Evolutionary conservation across 2,113 vertebrate genomes (phyloP).

Genomic region (Neopipo cinnamomea): DNA sequence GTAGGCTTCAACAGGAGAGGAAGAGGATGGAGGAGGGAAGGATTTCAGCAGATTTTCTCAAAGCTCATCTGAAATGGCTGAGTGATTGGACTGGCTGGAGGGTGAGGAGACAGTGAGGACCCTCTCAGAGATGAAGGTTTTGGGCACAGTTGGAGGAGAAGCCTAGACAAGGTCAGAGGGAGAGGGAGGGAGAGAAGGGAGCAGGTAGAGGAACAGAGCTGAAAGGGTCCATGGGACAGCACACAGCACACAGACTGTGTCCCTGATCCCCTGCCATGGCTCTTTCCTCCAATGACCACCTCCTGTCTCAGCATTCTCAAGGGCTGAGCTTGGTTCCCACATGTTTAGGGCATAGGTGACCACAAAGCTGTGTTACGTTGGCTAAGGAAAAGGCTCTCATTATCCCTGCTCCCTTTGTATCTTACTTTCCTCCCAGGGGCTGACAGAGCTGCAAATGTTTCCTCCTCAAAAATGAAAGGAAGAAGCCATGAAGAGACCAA

Average conservation of each 20-base stretch:
- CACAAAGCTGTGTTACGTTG: neutral
- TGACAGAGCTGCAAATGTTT: constrained; percentile 21
- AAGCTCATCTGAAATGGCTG: neutral
- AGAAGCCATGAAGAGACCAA: neutral
- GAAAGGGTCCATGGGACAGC: accelerated
- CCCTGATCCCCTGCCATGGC: neutral
- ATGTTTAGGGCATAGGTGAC: constrained; percentile 30
- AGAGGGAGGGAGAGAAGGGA: neutral
- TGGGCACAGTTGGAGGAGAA: neutral
- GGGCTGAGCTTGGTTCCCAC: neutral
- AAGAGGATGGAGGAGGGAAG: neutral
- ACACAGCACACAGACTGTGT: neutral
- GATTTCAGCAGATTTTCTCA: neutral
- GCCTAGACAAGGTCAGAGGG: neutral
- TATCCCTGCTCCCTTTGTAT: neutral
- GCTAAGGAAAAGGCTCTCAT: neutral
- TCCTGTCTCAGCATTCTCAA: neutral
- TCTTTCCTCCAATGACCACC: neutral
- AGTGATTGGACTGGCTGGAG: neutral
- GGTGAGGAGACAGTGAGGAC: neutral
- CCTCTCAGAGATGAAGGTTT: neutral
- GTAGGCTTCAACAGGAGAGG: neutral
- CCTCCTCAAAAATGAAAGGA: constrained; percentile 46
- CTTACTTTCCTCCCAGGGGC: constrained; percentile 1
- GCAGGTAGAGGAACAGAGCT: neutral